Evolutionary conservation across 2,888 invertebrate genomes (phyloP).

Genomic region (Latrodectus hesperus): DNA sequence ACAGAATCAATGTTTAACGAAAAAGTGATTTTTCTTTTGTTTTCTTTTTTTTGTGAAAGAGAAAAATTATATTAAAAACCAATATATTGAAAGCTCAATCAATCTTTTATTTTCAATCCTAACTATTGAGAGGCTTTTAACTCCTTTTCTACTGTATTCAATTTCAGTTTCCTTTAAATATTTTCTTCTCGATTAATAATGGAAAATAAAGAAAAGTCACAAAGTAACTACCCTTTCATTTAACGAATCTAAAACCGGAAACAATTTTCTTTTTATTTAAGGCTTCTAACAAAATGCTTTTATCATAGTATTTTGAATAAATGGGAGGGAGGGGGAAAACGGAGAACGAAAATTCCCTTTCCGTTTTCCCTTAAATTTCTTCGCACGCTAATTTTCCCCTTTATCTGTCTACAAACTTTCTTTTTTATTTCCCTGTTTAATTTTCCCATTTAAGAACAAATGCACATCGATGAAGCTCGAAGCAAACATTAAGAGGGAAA

Average conservation of each 20-base stretch:
- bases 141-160: slow-evolving; percentile 35
- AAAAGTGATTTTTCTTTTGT: too few species aligned
- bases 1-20: too few species aligned
- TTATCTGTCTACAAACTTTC: slow-evolving; percentile 14
- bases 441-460: slow-evolving; percentile 50
- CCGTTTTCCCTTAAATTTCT: neutral
- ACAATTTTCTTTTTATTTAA: slow-evolving; percentile 57
- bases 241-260: slow-evolving; percentile 39
- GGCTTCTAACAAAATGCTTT: slow-evolving; percentile 51
- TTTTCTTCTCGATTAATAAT: slow-evolving; percentile 50
- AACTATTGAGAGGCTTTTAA: slow-evolving; percentile 47
- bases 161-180: slow-evolving; percentile 52
- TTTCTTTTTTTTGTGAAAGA: too few species aligned
- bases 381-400: slow-evolving; percentile 55
- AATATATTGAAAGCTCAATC: too few species aligned
- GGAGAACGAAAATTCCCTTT: slow-evolving; percentile 16
- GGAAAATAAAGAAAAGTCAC: slow-evolving; percentile 39
- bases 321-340: neutral
- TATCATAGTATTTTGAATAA: slow-evolving; percentile 43
- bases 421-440: slow-evolving; percentile 34
- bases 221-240: neutral
- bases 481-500: slow-evolving; percentile 41
- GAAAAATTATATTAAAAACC: too few species aligned
- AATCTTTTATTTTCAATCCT: neutral
- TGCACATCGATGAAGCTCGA: slow-evolving; percentile 58